Evolutionary conservation across 1,140 invertebrate species (phyloP), one percentile per base, ranked within the genome.

Genomic region (Drosophila oshimai): DNA sequence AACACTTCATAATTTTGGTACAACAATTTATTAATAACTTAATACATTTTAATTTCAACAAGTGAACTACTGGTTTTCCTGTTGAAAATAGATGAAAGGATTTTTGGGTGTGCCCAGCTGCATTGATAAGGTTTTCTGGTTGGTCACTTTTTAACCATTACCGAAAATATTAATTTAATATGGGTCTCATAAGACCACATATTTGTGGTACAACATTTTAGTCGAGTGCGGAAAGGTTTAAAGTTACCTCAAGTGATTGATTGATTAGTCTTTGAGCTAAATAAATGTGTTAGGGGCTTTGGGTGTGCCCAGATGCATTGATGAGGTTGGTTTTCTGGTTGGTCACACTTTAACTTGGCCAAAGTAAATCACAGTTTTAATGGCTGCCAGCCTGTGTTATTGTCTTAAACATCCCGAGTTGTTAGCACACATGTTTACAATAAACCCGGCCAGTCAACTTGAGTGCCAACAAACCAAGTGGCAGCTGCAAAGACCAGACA

Each of bases 371-470:
- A 81, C 44, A 15, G 57, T 75, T 68, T 81, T 67, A 81, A 72
- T 76, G 54, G 22, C 24, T 50, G 33, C 28, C 42, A 41, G 31
- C 9, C 28, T 44, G 61, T 47, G 50, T 55, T 71, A 51, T 68
- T 83, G 67, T 81, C 60, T 71, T 36, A 31, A 54, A 44, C 36
- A 44, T 68, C 28, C 55, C 34, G 34, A 79, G 80, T 86, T 84
- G 79, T 83, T 83, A 60, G 79, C 80, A 83, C 74, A 86, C 80
- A 74, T 83, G 79, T 83, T 83, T 83, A 83, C 79, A 84, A 79
- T 86, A 83, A 86, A 62, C 74, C 79, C 77, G 73, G 65, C 58
- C 80, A 83, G 80, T 86, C 74, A 86, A 67, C 70, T 86, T 62
- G 70, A 84, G 80, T 57, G 74, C 41, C 42, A 65, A 77, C 64